Evolutionary conservation across 2,113 vertebrate species (phyloP).

Genomic region (Microcebus jonahi): DNA sequence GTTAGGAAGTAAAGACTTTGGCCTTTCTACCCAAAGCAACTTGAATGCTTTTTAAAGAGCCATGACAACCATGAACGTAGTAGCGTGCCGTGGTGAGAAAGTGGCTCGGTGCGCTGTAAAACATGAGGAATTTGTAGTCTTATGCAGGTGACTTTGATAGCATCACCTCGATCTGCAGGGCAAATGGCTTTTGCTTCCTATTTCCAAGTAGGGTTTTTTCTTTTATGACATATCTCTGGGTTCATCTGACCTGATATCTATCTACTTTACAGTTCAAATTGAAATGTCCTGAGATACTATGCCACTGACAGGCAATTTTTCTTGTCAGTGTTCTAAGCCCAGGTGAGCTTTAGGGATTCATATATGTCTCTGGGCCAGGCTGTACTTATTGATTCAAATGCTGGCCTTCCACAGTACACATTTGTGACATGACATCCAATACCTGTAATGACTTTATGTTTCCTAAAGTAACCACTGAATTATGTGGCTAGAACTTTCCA

Average conservation of each 20-base stretch:
- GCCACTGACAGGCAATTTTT: background rate
- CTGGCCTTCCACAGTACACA: background rate
- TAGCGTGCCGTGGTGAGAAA: accelerated
- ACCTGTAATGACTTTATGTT: background rate
- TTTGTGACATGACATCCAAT: background rate
- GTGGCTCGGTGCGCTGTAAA: background rate
- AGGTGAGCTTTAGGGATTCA: background rate
- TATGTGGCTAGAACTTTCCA: background rate
- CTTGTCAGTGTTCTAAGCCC: background rate
- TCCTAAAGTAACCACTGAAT: background rate
- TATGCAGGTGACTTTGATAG: background rate
- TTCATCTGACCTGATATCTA: background rate
- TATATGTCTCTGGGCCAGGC: background rate
- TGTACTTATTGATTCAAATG: background rate
- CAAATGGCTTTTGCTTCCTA: background rate
- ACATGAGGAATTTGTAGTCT: background rate
- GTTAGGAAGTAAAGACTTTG: background rate
- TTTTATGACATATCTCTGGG: background rate
- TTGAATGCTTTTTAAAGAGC: background rate
- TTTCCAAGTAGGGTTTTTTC: background rate
- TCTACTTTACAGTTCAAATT: background rate
- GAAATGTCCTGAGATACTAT: background rate
- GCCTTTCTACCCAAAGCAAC: background rate
- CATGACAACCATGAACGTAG: background rate
- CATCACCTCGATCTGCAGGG: background rate